Percentiles rank a stretch among this genome's conserved stretches.
Conservation (phyloP, 2,888 invertebrate species). For the Alsophila aescularia region DNA sequence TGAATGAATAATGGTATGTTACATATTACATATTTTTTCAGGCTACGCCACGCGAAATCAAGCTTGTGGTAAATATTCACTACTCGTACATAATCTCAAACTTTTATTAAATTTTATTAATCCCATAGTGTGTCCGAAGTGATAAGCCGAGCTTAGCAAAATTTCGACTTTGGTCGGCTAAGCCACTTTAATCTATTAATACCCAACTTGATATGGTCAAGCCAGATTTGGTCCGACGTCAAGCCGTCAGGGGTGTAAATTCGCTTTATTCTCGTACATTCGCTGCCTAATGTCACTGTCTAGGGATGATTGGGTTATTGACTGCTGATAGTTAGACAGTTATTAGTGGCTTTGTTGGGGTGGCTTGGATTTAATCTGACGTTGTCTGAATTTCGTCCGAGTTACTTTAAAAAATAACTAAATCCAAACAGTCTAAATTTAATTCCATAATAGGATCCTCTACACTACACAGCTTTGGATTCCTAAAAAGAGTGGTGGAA, state of each 20-base stretch:
- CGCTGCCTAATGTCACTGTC: conserved; percentile 16
- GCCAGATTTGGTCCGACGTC: conserved; percentile 38
- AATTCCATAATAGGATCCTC: too few relatives aligned
- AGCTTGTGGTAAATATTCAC: too few relatives aligned
- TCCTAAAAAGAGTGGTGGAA: too few relatives aligned
- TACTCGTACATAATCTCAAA: conserved; percentile 1
- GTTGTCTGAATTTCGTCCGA: too few relatives aligned
- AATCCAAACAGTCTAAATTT: too few relatives aligned
- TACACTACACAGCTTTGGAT: too few relatives aligned
- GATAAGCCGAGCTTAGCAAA: conserved; percentile 30
- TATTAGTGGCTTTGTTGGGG: too few relatives aligned
- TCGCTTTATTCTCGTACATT: conserved; percentile 24
- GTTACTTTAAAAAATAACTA: too few relatives aligned
- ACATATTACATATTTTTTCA: too few relatives aligned
- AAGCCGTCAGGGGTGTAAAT: conserved; percentile 28
- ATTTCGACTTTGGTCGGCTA: conserved; percentile 26
- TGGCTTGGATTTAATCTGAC: too few relatives aligned
- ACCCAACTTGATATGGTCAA: conserved; percentile 39
- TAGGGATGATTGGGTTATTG: conserved; percentile 4
- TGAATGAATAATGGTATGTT: too few relatives aligned
- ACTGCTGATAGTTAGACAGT: not conserved
- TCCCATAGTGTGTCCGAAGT: conserved; percentile 15
- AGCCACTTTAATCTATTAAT: conserved; percentile 45
- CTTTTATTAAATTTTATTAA: conserved; percentile 16
- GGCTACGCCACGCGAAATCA: too few relatives aligned